Percentiles rank a stretch among this genome's conserved stretches.
phyloP scores from a whole-genome alignment of 2,113 vertebrate genomes.

The Cephalopterus ornatus region DNA sequence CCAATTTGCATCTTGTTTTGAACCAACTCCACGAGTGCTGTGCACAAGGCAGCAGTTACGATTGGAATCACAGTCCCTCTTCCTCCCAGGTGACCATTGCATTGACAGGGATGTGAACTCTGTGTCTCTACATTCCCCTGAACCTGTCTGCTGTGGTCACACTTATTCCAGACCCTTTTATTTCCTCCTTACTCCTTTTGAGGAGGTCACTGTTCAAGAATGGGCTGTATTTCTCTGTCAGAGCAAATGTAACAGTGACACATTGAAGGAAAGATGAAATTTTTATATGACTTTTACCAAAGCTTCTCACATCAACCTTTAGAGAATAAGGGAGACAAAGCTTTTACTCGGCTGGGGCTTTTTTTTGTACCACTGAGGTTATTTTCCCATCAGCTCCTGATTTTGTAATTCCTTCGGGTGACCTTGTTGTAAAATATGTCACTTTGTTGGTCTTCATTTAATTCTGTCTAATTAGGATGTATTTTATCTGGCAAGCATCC shows the following conservation, averaged over 20 bases:
- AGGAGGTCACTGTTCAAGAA: background rate
- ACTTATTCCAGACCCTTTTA: background rate
- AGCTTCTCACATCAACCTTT: background rate
- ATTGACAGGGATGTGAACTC: background rate
- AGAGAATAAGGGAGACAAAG: background rate
- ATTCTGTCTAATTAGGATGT: background rate
- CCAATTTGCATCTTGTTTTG: background rate
- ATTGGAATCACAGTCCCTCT: background rate
- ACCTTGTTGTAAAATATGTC: background rate
- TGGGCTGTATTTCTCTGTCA: background rate
- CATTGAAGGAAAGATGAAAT: background rate
- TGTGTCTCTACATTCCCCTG: background rate
- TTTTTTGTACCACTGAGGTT: background rate
- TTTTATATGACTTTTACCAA: background rate
- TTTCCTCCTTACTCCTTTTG: background rate
- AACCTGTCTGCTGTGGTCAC: background rate
- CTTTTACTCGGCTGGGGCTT: background rate
- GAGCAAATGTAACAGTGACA: background rate
- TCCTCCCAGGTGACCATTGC: background rate
- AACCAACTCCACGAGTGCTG: background rate
- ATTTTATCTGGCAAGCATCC: slow-evolving; percentile 26
- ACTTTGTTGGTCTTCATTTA: slow-evolving; percentile 26
- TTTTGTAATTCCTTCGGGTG: background rate
- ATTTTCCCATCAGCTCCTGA: background rate
- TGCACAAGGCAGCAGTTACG: background rate